These are phyloP conservation scores for Nemotelus pantherinus DNA, from an alignment of 2,888 invertebrate species.

Conservation along the genomic window DNA sequence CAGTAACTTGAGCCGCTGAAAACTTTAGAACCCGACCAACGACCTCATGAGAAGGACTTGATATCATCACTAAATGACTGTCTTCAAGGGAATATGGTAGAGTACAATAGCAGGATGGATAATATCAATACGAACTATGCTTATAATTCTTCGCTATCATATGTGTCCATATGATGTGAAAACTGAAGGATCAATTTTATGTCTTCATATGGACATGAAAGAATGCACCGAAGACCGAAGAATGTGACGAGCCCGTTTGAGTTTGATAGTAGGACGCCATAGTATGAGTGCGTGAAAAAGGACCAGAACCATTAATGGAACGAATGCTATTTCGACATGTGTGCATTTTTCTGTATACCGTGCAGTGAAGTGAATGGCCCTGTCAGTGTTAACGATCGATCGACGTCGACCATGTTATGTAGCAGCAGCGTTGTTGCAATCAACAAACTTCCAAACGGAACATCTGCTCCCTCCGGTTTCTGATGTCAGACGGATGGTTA, in stretches of 20 bases:
- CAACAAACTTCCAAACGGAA: conserved; percentile 28
- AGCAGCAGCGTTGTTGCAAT: conserved; percentile 17
- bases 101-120: too few relatives aligned
- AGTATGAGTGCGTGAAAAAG: too few relatives aligned
- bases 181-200: too few relatives aligned
- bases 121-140: too few relatives aligned
- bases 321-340: conserved; percentile 30
- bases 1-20: conserved; percentile 20
- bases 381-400: conserved; percentile 42
- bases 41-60: background rate
- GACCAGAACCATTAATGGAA: background rate
- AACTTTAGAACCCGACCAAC: conserved; percentile 8
- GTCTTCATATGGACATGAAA: too few relatives aligned
- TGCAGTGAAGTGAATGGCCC: conserved; percentile 17
- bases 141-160: too few relatives aligned
- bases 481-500: conserved; percentile 17
- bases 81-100: too few relatives aligned
- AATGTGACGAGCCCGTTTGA: too few relatives aligned
- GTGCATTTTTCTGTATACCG: conserved; percentile 33
- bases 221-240: too few relatives aligned
- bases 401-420: conserved; percentile 19
- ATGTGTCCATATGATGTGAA: too few relatives aligned
- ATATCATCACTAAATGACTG: too few relatives aligned
- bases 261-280: too few relatives aligned
- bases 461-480: conserved; percentile 43